Evolutionary conservation across 1,140 invertebrate species (phyloP).

Genomic region (Drosophila chauvacae): DNA sequence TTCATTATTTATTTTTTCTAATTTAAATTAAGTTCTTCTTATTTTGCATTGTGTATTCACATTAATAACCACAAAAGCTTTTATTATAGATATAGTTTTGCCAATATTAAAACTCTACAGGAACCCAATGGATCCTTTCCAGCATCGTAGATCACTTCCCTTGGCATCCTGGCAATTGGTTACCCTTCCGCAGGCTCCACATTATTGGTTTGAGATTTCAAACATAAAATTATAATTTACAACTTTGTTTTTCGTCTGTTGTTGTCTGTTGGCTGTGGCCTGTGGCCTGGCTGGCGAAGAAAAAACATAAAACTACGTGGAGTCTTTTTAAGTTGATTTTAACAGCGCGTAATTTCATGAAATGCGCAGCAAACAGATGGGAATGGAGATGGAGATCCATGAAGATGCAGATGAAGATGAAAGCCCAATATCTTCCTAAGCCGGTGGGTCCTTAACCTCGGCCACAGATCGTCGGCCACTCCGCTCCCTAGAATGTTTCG

Average conservation of each 20-base stretch:
- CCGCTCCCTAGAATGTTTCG: conserved; percentile 5
- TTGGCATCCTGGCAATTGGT: conserved; percentile 34
- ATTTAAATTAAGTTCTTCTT: neutral
- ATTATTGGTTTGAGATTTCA: conserved; percentile 74
- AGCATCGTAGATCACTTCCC: conserved; percentile 22
- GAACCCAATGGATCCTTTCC: neutral
- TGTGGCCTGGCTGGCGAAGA: conserved; percentile 25
- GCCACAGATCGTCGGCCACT: neutral
- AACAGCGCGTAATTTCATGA: conserved; percentile 71
- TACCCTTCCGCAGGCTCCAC: conserved; percentile 31
- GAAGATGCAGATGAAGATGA: conserved; percentile 26
- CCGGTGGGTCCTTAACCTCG: conserved; percentile 22
- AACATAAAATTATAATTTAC: conserved; percentile 82
- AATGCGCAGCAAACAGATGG: conserved; percentile 57
- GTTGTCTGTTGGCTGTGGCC: conserved; percentile 1
- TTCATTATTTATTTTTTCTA: too few relatives aligned
- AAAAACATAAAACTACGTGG: conserved; percentile 75
- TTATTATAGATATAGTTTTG: conserved; percentile 25
- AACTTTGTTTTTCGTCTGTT: conserved; percentile 68
- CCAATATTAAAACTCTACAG: conserved; percentile 23
- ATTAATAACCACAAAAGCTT: conserved; percentile 5
- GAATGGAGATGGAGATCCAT: conserved; percentile 32
- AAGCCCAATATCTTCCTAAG: conserved; percentile 22
- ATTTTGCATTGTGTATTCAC: neutral
- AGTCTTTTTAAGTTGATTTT: conserved; percentile 79